Evolutionary conservation across 2,888 invertebrate genomes (phyloP), one percentile per base, ranked within the genome.

Genomic region (Eilema sororculum): DNA sequence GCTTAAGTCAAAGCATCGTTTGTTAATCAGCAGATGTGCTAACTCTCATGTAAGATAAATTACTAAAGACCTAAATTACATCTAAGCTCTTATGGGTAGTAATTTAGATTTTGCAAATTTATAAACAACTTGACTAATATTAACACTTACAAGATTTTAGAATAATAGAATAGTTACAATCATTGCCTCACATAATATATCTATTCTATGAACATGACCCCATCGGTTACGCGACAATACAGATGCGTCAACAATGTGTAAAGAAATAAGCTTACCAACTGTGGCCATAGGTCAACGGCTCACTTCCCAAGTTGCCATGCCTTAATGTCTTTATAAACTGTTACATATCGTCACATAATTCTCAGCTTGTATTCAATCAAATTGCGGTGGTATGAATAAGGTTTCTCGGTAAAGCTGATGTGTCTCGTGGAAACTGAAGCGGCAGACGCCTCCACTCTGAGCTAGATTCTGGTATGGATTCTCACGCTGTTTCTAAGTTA

Each of bases 371-470:
- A 69, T 75, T 72, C 59, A 33, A 70, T 71, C 63, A 63, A 66
- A 69, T 65, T 71, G 74, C 73, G 41, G 65, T 33, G 28, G 71
- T 24, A 57, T 24, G 57, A 57, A 74, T 78, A 71, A 75, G 65
- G 33, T 72, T 85, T 84, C 83, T 68, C 75, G 78, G 83, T 83
- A 85, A 82, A 77, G 68, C 74, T 78, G 73, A 78, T 81, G 79
- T 86, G 79, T 84, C 81, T 84, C 87, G 88, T 88, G 88, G 87
- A 86, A 88, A 87, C 84, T 87, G 83, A 84, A 83, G 80, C 84
- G 74, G 56, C 37, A 68, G 65, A 73, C 69, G 67, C 71, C 72
- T 77, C 41, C 52, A 62, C 70, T 75, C 72, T 73, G 76, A 71
- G 67, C 71, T 81, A 77, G 67, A 83, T 81, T 78, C 74, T 69